Conservation (phyloP, 2,888 invertebrate genomes). For the Amphipoea lucens region DNA sequence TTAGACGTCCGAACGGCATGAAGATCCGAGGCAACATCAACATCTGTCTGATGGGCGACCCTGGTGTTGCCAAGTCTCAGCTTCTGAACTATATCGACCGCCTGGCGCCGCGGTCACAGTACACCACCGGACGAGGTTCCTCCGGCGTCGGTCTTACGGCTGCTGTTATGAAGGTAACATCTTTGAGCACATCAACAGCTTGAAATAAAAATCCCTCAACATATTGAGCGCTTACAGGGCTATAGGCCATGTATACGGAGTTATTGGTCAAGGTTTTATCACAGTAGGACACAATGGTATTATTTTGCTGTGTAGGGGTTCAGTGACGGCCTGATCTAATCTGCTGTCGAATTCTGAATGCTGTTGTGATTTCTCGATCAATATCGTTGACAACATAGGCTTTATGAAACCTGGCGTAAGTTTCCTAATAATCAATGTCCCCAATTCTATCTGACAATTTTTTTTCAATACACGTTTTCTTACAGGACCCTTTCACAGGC, state of each 20-base stretch:
- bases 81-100: constrained; percentile 98
- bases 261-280: background rate
- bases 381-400: background rate
- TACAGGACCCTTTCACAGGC: constrained; percentile 96
- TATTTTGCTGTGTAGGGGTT: background rate
- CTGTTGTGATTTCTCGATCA: background rate
- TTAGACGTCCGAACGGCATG: constrained; percentile 96
- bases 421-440: too few relatives aligned
- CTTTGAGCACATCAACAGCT: background rate
- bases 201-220: background rate
- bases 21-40: constrained; percentile 99
- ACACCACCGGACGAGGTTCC: constrained; percentile 98
- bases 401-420: background rate
- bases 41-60: constrained; percentile 99
- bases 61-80: constrained; percentile 99
- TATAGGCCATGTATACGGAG: too few relatives aligned
- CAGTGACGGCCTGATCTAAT: background rate
- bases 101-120: constrained; percentile 97
- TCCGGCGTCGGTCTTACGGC: constrained; percentile 99
- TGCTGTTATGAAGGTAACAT: constrained; percentile 95
- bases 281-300: background rate
- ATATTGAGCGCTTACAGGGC: background rate
- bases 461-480: background rate
- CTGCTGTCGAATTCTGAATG: background rate
- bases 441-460: background rate